Conservation (phyloP, 1,140 invertebrate species). For the Neoseiulus cucumeris region DNA sequence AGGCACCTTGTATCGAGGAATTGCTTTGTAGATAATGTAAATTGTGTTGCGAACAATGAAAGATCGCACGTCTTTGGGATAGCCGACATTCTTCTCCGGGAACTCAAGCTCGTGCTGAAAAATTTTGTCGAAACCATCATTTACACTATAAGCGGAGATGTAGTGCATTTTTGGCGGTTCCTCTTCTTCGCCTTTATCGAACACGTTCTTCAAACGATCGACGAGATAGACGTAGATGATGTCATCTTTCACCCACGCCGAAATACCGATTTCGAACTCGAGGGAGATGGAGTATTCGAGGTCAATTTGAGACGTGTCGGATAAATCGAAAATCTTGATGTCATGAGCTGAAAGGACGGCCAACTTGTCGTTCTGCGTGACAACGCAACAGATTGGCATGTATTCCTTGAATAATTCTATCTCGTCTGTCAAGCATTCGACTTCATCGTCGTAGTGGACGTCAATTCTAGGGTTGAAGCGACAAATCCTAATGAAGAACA, state of each 20-base stretch:
- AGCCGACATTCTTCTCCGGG: background rate
- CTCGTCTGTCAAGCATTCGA: background rate
- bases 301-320: background rate
- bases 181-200: background rate
- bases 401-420: background rate
- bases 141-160: background rate
- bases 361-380: background rate
- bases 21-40: conserved; percentile 4
- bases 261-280: conserved; percentile 2
- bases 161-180: conserved; percentile 4
- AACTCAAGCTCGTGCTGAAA: background rate
- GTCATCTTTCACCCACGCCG: background rate
- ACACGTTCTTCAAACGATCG: background rate
- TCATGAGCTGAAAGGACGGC: background rate
- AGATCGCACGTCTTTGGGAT: background rate
- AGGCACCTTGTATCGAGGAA: background rate
- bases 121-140: background rate
- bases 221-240: background rate
- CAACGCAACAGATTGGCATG: background rate
- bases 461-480: background rate
- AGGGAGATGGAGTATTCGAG: conserved; percentile 2
- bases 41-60: background rate
- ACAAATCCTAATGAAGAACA: background rate
- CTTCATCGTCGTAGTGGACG: background rate
- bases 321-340: background rate